Evolutionary conservation across 1,140 invertebrate genomes (phyloP).

Genomic region (Oncopodura yosiiana): DNA sequence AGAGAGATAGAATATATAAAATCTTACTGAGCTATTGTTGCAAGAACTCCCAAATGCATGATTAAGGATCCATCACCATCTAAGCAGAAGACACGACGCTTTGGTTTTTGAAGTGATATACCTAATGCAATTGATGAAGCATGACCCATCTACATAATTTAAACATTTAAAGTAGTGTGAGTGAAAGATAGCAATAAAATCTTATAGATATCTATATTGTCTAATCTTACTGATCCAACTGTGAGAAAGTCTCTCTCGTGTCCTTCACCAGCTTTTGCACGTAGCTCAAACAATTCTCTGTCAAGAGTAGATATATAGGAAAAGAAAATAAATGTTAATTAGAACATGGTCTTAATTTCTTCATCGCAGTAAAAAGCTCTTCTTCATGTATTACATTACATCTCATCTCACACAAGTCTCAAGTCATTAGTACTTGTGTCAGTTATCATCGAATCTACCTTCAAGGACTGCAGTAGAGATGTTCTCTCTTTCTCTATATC

Average conservation of each 20-base stretch:
- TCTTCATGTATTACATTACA: too few species aligned
- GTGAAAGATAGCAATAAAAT: neutral
- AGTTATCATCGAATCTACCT: too few species aligned
- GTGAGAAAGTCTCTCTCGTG: slow-evolving; percentile 45
- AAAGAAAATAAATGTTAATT: too few species aligned
- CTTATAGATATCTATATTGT: neutral
- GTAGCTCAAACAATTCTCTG: slow-evolving; percentile 35
- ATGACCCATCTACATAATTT: too few species aligned
- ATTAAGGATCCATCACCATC: slow-evolving; percentile 45
- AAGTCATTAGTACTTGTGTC: too few species aligned
- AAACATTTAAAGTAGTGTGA: too few species aligned
- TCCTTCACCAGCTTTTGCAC: slow-evolving; percentile 39
- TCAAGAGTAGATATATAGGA: neutral
- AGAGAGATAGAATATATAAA: neutral
- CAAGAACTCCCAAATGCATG: slow-evolving; percentile 45
- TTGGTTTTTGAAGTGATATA: slow-evolving; percentile 41
- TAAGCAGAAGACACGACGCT: slow-evolving; percentile 41
- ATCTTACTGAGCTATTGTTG: slow-evolving; percentile 40
- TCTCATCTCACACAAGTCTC: too few species aligned
- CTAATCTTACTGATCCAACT: slow-evolving; percentile 44
- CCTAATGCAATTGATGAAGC: slow-evolving; percentile 43
- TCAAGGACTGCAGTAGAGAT: too few species aligned
- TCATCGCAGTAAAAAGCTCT: too few species aligned
- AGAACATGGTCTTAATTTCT: too few species aligned
- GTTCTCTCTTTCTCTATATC: too few species aligned